Percentiles rank a stretch among this genome's conserved stretches.
Evolutionary conservation across 2,888 invertebrate species (phyloP).

Genomic region (Gymnoscelis rufifasciata): DNA sequence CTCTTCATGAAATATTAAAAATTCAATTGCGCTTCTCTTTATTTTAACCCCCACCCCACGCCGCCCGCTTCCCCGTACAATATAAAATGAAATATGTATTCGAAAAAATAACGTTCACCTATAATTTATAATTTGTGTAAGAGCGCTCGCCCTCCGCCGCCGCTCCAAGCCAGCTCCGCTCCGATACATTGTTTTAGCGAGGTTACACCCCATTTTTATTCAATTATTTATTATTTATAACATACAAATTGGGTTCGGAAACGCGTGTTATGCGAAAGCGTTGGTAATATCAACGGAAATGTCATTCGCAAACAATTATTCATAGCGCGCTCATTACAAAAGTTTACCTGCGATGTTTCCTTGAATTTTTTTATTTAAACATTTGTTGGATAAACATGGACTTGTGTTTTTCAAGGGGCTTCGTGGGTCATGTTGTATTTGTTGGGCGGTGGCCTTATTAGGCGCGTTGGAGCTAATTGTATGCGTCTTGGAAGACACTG

Average conservation of each 20-base stretch:
- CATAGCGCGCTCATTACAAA: neutral
- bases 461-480: too few relatives aligned
- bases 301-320: neutral
- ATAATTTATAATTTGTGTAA: slow-evolving; percentile 76
- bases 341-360: slow-evolving; percentile 11
- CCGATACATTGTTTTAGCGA: slow-evolving; percentile 23
- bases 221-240: slow-evolving; percentile 7
- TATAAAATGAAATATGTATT: slow-evolving; percentile 78
- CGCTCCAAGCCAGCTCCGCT: slow-evolving; percentile 30
- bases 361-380: slow-evolving; percentile 34
- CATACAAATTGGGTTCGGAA: slow-evolving; percentile 5
- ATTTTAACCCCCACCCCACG: slow-evolving; percentile 71
- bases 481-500: too few relatives aligned
- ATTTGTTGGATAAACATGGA: slow-evolving; percentile 33
- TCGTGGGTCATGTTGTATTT: slow-evolving; percentile 28
- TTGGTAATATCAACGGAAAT: neutral
- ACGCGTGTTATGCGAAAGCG: slow-evolving; percentile 3
- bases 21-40: slow-evolving; percentile 80
- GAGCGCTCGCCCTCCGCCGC: slow-evolving; percentile 24
- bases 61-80: slow-evolving; percentile 64
- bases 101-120: slow-evolving; percentile 73
- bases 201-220: slow-evolving; percentile 9
- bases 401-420: slow-evolving; percentile 23
- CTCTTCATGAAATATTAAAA: slow-evolving; percentile 80
- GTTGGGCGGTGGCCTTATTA: too few relatives aligned